A percentile compares a stretch with the other conserved stretches of the same genome.
phyloP scores from a whole-genome alignment of 2,797 vertebrate species.

The Lacerta viridis region DNA sequence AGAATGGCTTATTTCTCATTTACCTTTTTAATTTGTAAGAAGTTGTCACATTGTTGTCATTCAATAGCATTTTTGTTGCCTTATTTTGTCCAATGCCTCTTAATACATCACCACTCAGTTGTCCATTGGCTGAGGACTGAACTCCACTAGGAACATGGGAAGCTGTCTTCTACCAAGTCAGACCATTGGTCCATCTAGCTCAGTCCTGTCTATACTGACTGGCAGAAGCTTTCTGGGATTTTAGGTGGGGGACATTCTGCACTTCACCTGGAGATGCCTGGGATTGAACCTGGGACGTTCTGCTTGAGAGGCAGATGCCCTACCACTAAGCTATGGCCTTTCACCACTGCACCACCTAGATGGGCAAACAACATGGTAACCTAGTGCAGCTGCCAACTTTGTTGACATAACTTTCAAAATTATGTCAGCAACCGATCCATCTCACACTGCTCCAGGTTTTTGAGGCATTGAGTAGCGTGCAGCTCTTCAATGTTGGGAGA shows the following conservation, averaged over 20 bases:
- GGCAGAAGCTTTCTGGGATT: too few relatives aligned
- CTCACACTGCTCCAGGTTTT: neutral
- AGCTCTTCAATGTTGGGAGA: neutral
- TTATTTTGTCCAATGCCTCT: conserved; percentile 70
- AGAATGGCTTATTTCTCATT: conserved; percentile 65
- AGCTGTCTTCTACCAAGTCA: too few relatives aligned
- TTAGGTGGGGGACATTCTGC: too few relatives aligned
- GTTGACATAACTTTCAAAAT: neutral
- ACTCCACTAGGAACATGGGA: too few relatives aligned
- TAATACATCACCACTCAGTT: neutral
- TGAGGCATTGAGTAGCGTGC: neutral
- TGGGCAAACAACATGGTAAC: neutral
- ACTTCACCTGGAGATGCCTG: too few relatives aligned
- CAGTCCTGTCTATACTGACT: too few relatives aligned
- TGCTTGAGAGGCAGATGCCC: too few relatives aligned
- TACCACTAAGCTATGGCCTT: too few relatives aligned
- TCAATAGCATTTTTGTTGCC: conserved; percentile 77
- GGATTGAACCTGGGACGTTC: too few relatives aligned
- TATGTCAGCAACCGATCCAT: neutral
- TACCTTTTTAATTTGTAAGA: conserved; percentile 71
- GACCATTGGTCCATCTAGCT: too few relatives aligned
- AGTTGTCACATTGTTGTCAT: conserved; percentile 73
- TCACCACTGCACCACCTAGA: neutral
- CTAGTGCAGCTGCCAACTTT: neutral
- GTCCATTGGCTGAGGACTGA: neutral